Evolutionary conservation across 2,888 invertebrate genomes (phyloP).

Genomic region (Formica aserva): DNA sequence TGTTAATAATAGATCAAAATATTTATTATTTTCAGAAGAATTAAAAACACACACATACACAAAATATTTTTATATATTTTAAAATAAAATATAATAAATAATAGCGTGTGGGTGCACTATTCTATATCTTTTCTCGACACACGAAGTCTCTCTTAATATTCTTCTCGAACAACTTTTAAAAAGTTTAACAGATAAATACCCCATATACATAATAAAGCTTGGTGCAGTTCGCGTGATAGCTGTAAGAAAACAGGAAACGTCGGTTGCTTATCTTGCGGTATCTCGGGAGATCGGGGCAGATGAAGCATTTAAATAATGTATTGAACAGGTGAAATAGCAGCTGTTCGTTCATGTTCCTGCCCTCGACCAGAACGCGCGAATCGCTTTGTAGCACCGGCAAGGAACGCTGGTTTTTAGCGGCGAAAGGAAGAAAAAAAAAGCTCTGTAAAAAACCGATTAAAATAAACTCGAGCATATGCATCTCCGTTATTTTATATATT

Average conservation of each 20-base stretch:
- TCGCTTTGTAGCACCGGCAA: constrained; percentile 70
- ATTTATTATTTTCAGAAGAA: neutral
- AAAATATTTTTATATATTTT: constrained; percentile 1
- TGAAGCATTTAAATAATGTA: constrained; percentile 82
- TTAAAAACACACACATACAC: neutral
- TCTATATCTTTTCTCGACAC: neutral
- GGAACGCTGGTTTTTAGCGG: constrained; percentile 56
- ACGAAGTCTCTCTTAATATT: neutral
- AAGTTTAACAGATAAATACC: neutral
- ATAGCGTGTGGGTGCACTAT: neutral
- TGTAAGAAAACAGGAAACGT: constrained; percentile 72
- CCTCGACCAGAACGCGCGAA: constrained; percentile 65
- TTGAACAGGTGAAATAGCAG: constrained; percentile 82
- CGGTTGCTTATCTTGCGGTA: constrained; percentile 73
- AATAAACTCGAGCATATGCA: neutral
- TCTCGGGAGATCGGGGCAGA: constrained; percentile 79
- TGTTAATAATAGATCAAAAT: neutral
- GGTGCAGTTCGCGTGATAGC: constrained; percentile 61
- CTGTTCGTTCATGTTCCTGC: constrained; percentile 77
- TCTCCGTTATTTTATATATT: neutral
- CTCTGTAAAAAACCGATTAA: neutral
- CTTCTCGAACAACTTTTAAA: neutral
- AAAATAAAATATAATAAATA: constrained; percentile 11
- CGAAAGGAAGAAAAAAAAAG: constrained; percentile 39
- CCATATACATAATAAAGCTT: constrained; percentile 20